Conservation (phyloP, 2,797 vertebrate species). For the Xenops minutus region DNA sequence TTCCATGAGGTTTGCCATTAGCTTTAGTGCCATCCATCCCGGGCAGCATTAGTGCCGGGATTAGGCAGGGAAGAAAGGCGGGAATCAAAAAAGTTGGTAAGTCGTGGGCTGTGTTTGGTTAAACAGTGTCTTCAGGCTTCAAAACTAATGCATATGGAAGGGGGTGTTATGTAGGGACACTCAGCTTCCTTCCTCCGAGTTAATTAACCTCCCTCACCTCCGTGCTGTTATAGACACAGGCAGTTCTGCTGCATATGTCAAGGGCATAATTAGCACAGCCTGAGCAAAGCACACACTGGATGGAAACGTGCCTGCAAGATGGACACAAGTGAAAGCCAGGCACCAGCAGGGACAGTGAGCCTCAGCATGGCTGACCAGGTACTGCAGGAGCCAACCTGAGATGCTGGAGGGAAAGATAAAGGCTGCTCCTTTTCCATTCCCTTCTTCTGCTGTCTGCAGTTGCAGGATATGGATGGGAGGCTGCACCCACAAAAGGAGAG, state of each 20-base stretch:
- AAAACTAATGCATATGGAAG: conserved; percentile 54
- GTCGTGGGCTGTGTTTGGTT: background rate
- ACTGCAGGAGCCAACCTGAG: background rate
- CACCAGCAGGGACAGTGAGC: background rate
- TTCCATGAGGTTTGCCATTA: background rate
- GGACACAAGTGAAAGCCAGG: background rate
- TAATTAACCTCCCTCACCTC: conserved; percentile 78
- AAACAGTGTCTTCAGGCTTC: conserved; percentile 52
- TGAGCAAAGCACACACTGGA: conserved; percentile 56
- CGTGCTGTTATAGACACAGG: conserved; percentile 59
- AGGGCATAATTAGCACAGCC: conserved; percentile 71
- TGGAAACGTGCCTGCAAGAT: background rate
- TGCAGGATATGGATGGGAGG: background rate
- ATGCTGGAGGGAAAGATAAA: background rate
- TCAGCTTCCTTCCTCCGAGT: conserved; percentile 65
- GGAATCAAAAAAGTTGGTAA: background rate
- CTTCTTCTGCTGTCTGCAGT: background rate
- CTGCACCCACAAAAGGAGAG: background rate
- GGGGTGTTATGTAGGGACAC: conserved; percentile 52
- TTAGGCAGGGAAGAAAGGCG: background rate
- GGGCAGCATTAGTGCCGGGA: background rate
- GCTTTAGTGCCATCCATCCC: background rate
- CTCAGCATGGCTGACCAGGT: background rate
- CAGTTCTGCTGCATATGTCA: conserved; percentile 60
- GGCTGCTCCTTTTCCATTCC: background rate